Evolutionary conservation across 1,140 invertebrate genomes (phyloP).

Genomic region (Solenopsis fugax): DNA sequence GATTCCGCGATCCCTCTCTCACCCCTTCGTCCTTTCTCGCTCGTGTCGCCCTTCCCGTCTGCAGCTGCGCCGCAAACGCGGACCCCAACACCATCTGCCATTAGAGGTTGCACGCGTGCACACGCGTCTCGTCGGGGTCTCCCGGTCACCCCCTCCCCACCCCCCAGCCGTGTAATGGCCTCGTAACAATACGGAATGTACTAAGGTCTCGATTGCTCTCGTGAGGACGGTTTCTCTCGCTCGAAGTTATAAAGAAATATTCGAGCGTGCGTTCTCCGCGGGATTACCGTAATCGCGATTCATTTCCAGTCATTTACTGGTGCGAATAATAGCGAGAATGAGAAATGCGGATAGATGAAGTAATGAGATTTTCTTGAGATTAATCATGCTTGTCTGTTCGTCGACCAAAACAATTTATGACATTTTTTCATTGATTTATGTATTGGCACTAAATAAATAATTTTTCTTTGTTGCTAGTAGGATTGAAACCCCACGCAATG

Average conservation of each 20-base stretch:
- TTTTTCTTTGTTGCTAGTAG: neutral
- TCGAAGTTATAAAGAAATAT: slow-evolving; percentile 21
- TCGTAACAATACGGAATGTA: slow-evolving; percentile 67
- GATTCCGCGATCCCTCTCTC: slow-evolving; percentile 11
- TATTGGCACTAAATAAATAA: neutral
- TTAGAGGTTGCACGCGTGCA: slow-evolving; percentile 68
- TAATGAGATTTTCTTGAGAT: neutral
- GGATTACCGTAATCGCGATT: neutral
- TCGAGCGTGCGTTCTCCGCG: neutral
- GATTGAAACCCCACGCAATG: neutral
- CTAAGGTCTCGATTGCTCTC: slow-evolving; percentile 49
- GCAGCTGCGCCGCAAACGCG: slow-evolving; percentile 69
- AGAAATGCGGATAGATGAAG: neutral
- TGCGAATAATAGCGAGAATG: neutral
- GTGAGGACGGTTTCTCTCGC: slow-evolving; percentile 25
- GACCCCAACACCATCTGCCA: slow-evolving; percentile 71
- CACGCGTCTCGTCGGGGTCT: slow-evolving; percentile 23
- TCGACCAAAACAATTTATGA: neutral
- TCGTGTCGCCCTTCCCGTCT: slow-evolving; percentile 26
- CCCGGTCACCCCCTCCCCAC: neutral
- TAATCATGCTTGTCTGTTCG: neutral
- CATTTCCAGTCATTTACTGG: slow-evolving; percentile 29
- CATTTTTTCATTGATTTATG: neutral
- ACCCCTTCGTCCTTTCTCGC: slow-evolving; percentile 1
- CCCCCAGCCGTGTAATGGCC: slow-evolving; percentile 65